A percentile compares a stretch with the other conserved stretches of the same genome.
Evolutionary conservation across 1,140 invertebrate species (phyloP).

Genomic region (Orchestia grillus): DNA sequence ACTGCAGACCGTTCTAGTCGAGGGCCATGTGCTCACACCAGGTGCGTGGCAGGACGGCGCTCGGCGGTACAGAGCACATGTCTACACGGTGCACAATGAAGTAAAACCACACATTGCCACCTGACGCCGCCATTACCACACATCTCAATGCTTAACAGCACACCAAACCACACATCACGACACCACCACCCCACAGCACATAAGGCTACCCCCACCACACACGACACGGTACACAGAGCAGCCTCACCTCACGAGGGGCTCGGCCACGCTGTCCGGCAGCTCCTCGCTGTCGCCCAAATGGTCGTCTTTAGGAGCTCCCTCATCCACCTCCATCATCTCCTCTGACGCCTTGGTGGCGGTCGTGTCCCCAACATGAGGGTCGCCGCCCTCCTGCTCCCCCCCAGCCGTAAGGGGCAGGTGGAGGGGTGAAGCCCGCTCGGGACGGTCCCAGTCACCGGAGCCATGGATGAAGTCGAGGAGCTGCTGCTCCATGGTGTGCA

Average conservation of each 20-base stretch:
- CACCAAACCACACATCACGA: no score
- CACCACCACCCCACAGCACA: no score
- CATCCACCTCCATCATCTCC: constrained; percentile 53
- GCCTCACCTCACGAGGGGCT: background rate
- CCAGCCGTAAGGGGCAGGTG: background rate
- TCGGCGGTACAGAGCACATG: no score
- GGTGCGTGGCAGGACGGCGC: no score
- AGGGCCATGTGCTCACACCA: no score
- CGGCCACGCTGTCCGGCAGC: background rate
- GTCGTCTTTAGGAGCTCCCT: constrained; percentile 58
- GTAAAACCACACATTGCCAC: no score
- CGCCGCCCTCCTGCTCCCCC: background rate
- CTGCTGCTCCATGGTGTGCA: constrained; percentile 57
- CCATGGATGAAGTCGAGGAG: background rate
- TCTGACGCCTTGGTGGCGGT: background rate
- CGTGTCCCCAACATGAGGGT: background rate
- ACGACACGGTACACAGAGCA: no score
- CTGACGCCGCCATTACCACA: no score
- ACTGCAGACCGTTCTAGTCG: no score
- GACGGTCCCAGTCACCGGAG: constrained; percentile 35
- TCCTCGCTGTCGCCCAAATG: background rate
- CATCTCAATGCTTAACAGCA: no score
- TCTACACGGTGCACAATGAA: no score
- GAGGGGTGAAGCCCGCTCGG: constrained; percentile 27
- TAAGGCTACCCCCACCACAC: no score